Conservation (phyloP, 2,797 vertebrate species). For the Orientallactaga sibirica region DNA sequence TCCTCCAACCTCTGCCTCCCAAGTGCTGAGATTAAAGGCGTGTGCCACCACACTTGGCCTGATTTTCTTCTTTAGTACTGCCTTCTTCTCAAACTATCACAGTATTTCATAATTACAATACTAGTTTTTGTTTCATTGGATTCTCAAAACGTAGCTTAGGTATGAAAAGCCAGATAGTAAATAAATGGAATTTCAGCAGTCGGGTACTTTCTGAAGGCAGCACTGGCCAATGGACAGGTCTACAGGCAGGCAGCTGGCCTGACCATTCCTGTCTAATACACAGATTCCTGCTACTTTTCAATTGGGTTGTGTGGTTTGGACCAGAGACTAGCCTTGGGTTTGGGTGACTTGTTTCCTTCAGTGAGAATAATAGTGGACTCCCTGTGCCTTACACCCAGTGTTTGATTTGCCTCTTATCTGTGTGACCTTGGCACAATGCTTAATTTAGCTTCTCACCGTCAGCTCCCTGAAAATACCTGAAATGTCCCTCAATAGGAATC, state of each 20-base stretch:
- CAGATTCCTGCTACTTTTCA: background rate
- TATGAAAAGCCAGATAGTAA: background rate
- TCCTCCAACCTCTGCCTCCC: too few relatives aligned
- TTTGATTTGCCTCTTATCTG: background rate
- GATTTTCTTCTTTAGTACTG: background rate
- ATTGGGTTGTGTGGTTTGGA: background rate
- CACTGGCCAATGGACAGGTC: background rate
- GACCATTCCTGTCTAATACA: background rate
- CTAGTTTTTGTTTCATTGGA: background rate
- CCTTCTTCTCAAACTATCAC: background rate
- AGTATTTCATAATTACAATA: background rate
- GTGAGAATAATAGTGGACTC: background rate
- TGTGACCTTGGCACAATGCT: background rate
- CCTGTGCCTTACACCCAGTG: background rate
- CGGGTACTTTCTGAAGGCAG: background rate
- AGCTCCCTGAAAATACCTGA: background rate
- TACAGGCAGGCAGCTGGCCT: background rate
- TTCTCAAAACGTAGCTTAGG: background rate
- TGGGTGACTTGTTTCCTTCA: background rate
- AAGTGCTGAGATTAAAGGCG: too few relatives aligned
- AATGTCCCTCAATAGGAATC: background rate
- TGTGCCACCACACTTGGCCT: too few relatives aligned
- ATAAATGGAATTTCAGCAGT: background rate
- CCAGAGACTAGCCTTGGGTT: background rate
- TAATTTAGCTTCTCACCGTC: conserved; percentile 23